A percentile compares a stretch with the other conserved stretches of the same genome.
Conservation (phyloP, 30 jellyfish, hydroid and myxozoan species). For the Aurelia aurita region DNA sequence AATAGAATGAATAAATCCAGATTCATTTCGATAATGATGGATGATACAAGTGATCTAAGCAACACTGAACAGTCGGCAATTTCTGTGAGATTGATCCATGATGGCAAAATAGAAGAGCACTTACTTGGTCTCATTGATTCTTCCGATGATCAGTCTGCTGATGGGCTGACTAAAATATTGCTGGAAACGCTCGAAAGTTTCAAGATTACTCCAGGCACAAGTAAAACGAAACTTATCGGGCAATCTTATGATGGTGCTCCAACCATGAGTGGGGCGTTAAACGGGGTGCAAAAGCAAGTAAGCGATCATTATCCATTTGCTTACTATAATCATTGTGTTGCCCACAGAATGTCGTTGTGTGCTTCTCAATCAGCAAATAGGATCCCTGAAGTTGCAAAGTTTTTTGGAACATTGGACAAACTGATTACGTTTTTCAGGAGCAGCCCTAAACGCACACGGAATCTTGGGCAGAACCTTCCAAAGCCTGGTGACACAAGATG, state of each 20-base stretch:
- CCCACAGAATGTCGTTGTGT: too few relatives aligned
- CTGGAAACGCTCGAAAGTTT: neutral
- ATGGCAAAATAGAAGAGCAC: constrained; percentile 33
- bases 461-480: constrained; percentile 43
- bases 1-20: constrained; percentile 13
- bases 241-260: constrained; percentile 65
- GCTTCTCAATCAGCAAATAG: constrained; percentile 29
- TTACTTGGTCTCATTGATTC: neutral
- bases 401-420: constrained; percentile 36
- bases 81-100: constrained; percentile 4
- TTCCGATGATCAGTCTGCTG: too few relatives aligned
- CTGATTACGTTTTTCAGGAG: too few relatives aligned
- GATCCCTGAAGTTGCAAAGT: constrained; percentile 38
- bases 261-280: constrained; percentile 19
- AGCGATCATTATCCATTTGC: constrained; percentile 27
- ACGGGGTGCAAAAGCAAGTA: constrained; percentile 28
- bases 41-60: too few relatives aligned
- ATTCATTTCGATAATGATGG: constrained; percentile 15
- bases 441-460: too few relatives aligned
- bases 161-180: too few relatives aligned
- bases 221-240: constrained; percentile 27
- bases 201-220: constrained; percentile 22
- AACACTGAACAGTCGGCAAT: too few relatives aligned
- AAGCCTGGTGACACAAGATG: too few relatives aligned
- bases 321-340: constrained; percentile 41